A percentile compares a stretch with the other conserved stretches of the same genome.
Conservation (phyloP, 64 coral and sea anemone genomes). For the Orbicella faveolata region DNA sequence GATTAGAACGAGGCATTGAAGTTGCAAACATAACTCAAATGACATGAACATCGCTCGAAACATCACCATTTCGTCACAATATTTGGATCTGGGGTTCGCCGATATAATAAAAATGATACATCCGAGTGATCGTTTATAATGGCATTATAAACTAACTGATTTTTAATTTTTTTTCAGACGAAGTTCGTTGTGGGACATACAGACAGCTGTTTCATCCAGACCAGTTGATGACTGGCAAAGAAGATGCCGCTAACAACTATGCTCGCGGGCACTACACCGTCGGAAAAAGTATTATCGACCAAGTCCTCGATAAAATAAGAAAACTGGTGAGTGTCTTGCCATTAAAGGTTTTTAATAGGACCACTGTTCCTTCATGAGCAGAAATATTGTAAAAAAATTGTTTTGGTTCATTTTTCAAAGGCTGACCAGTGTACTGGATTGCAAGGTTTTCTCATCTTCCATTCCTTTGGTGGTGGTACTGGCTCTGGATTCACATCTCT, state of each 20-base stretch:
- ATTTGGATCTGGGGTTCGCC: too few relatives aligned
- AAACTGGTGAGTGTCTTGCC: slow-evolving; percentile 6
- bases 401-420: slow-evolving; percentile 12
- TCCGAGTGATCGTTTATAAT: too few relatives aligned
- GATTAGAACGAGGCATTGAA: too few relatives aligned
- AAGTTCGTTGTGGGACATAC: slow-evolving; percentile 32
- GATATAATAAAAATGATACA: too few relatives aligned
- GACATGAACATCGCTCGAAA: too few relatives aligned
- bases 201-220: slow-evolving; percentile 27
- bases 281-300: slow-evolving; percentile 24
- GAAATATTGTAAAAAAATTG: too few relatives aligned
- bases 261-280: slow-evolving; percentile 42
- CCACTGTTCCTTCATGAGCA: not conserved
- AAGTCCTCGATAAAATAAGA: slow-evolving; percentile 29
- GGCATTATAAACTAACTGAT: too few relatives aligned
- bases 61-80: too few relatives aligned
- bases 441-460: slow-evolving; percentile 54
- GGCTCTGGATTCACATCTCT: slow-evolving; percentile 23
- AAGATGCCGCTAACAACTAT: slow-evolving; percentile 44
- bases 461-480: slow-evolving; percentile 44
- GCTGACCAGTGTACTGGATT: slow-evolving; percentile 26
- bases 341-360: not conserved
- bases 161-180: not conserved
- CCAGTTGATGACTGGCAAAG: slow-evolving; percentile 38
- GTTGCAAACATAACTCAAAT: too few relatives aligned